phyloP scores from a whole-genome alignment of 2,888 invertebrate species.

The Stenoptilia bipunctidactyla region DNA sequence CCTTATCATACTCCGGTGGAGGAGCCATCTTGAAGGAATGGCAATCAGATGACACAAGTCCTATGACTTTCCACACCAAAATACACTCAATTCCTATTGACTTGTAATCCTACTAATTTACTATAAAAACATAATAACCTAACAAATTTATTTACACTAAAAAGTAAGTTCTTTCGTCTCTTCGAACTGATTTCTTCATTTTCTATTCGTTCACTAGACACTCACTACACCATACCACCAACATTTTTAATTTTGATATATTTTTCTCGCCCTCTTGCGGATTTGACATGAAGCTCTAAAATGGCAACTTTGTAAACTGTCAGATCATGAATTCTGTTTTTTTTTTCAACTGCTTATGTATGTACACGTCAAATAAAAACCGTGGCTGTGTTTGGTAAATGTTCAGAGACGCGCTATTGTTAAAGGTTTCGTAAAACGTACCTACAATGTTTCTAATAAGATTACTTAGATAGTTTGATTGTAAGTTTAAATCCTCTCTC shows the following conservation, averaged over 20 bases:
- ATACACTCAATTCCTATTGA: constrained; percentile 42
- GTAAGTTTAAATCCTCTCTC: no score
- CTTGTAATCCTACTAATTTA: constrained; percentile 22
- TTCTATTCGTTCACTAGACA: constrained; percentile 18
- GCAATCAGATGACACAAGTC: constrained; percentile 72
- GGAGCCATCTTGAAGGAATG: constrained; percentile 80
- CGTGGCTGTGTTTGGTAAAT: no score
- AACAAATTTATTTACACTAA: neutral
- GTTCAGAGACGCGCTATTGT: no score
- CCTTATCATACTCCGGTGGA: constrained; percentile 82
- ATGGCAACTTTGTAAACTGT: no score
- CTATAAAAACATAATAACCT: no score
- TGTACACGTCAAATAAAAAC: no score
- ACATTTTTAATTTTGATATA: constrained; percentile 50
- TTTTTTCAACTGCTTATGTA: no score
- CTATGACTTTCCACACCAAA: constrained; percentile 62
- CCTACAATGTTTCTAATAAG: no score
- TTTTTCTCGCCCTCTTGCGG: constrained; percentile 32
- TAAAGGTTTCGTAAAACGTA: no score
- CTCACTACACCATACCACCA: constrained; percentile 29
- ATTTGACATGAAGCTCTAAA: neutral
- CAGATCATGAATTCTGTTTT: no score
- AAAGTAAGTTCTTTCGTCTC: constrained; percentile 41
- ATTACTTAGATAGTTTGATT: no score
- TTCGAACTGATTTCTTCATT: constrained; percentile 52